Base-by-base conservation (phyloP, 2,797 vertebrate genomes). In the Falco concolor region DNA sequence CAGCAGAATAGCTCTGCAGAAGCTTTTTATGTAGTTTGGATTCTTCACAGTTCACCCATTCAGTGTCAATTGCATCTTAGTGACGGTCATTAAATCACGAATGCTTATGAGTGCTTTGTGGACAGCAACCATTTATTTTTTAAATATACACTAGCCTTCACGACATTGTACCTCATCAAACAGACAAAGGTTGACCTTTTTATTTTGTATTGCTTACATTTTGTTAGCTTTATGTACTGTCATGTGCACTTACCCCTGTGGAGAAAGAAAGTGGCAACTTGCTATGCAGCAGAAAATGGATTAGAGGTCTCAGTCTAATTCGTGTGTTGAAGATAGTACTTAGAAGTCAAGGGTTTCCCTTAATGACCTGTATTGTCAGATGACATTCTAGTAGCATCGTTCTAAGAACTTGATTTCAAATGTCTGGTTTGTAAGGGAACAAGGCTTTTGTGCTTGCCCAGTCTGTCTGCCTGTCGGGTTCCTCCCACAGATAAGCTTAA, bases 61-160 rank as follows among this genome's bases (percentile, higher is more conserved):
- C 22, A 2, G 56, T 47, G 60, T 89, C 93, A 84, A 5, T 56
- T 13, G 27, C 52, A 19, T 56, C 76, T 93, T 89, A 95, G 76
- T 88, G 70, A 56, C 79, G 28, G 83, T 40, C 79, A 76, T 69
- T 92, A 86, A 74, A 84, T 89, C 69, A 30, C 73, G 69, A 87
- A 89, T 54, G 49, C 70, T 77, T 59, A 47, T 54, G 79, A 91
- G 81, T 32, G 77, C 25, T 75, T 91, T 89, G 73, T 94, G 79
- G 87, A 76, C 82, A 83, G 78, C 94, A 64, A 34, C 68, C 74
- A 42, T 79, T 92, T 87, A n/a, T 81, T 83, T 92, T 94, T 94
- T 13, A 93, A 76, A 49, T 36, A 20, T 18, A 40, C 42, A 3
- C 11, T 28, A 68, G 70, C 72, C 81, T 68, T 42, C 56, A 0